These are phyloP conservation scores for Cosmopolites sordidus DNA, from an alignment of 2,888 invertebrate genomes.

Conservation along the genomic window DNA sequence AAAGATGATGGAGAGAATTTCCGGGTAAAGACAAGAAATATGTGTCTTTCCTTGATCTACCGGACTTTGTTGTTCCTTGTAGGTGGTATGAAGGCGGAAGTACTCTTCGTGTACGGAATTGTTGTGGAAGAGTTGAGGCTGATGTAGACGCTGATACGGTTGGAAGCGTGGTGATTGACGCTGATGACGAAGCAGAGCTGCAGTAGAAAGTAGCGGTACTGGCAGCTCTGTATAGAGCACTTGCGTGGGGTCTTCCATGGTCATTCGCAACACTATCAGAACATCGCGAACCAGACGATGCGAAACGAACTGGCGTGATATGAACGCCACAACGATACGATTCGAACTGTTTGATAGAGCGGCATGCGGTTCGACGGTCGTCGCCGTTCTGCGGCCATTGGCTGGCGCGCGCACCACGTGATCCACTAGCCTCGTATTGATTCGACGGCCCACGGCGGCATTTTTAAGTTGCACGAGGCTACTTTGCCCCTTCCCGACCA, in stretches of 20 bases:
- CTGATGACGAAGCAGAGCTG: conserved; percentile 51
- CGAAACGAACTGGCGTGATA: conserved; percentile 34
- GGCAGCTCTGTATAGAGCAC: conserved; percentile 58
- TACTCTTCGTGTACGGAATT: conserved; percentile 41
- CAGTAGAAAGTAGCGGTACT: conserved; percentile 53
- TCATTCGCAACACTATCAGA: conserved; percentile 36
- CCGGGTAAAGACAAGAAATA: conserved; percentile 86
- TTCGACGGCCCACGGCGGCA: conserved; percentile 76
- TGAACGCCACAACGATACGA: conserved; percentile 42
- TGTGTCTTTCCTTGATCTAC: conserved; percentile 57
- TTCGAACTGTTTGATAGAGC: conserved; percentile 45
- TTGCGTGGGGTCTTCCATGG: conserved; percentile 55
- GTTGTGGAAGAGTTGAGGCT: conserved; percentile 55
- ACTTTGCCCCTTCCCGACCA: conserved; percentile 37
- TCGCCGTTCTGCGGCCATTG: conserved; percentile 41
- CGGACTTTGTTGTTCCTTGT: conserved; percentile 27
- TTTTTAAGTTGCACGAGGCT: conserved; percentile 64
- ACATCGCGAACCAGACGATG: conserved; percentile 48
- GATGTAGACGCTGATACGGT: conserved; percentile 64
- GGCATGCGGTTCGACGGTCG: conserved; percentile 42
- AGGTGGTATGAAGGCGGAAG: conserved; percentile 34
- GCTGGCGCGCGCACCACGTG: conserved; percentile 55
- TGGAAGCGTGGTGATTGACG: conserved; percentile 53
- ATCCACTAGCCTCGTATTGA: conserved; percentile 62
- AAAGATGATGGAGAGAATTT: conserved; percentile 88